A percentile compares a stretch with the other conserved stretches of the same genome.
phyloP scores from a whole-genome alignment of 2,888 invertebrate genomes.

The Drosophila prostipennis region DNA sequence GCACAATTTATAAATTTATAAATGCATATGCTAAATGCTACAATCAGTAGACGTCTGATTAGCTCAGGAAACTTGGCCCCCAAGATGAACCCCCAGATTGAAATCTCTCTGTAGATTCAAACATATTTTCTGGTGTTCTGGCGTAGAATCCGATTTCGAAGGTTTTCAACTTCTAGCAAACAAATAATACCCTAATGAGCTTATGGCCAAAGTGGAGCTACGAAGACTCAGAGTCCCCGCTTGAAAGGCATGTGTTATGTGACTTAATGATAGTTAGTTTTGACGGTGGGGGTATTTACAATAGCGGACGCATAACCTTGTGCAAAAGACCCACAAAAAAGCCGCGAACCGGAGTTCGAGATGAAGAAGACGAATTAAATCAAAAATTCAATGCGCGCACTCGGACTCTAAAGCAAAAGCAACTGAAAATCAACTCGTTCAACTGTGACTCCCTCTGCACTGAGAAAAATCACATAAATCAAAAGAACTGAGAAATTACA shows the following conservation, averaged over 20 bases:
- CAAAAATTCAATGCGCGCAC: conserved; percentile 75
- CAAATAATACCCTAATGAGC: conserved; percentile 24
- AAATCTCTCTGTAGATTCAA: neutral
- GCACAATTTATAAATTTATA: conserved; percentile 4
- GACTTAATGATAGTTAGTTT: conserved; percentile 66
- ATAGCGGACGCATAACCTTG: conserved; percentile 69
- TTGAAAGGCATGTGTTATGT: conserved; percentile 52
- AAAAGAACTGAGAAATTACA: neutral
- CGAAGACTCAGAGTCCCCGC: conserved; percentile 21
- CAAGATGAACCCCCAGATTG: conserved; percentile 28
- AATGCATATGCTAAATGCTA: neutral
- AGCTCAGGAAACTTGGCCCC: conserved; percentile 19
- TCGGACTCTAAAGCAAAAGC: conserved; percentile 43
- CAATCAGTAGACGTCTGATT: conserved; percentile 12
- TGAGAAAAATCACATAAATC: too few species aligned
- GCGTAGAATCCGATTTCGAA: conserved; percentile 9
- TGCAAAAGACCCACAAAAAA: conserved; percentile 67
- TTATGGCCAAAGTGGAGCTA: too few species aligned
- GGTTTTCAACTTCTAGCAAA: conserved; percentile 21
- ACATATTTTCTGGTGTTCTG: neutral
- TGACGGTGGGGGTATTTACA: conserved; percentile 57
- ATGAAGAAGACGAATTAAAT: conserved; percentile 59
- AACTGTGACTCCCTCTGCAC: conserved; percentile 39
- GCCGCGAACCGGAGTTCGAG: conserved; percentile 41
- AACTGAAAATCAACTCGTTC: conserved; percentile 43